Evolutionary conservation across 2,888 invertebrate genomes (phyloP).

Genomic region (Phengaris alcon): DNA sequence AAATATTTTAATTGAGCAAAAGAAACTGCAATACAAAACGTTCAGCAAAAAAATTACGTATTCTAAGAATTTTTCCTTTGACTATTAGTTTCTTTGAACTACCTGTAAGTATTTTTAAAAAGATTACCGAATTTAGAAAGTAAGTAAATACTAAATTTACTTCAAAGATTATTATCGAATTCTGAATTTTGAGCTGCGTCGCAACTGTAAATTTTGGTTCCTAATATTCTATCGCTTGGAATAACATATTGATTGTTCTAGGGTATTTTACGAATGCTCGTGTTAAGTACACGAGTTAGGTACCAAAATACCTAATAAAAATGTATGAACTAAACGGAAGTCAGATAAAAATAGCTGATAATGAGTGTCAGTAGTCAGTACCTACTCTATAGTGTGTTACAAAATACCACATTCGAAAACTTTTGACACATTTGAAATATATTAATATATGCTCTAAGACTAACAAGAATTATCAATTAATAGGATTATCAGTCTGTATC

Average conservation of each 20-base stretch:
- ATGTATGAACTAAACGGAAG: background rate
- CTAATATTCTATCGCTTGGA: background rate
- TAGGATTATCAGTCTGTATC: too few species aligned
- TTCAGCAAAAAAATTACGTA: background rate
- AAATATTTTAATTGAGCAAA: slow-evolving; percentile 24
- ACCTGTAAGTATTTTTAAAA: background rate
- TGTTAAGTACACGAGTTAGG: too few species aligned
- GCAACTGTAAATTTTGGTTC: background rate
- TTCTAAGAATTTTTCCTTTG: background rate
- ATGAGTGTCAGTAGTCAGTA: background rate
- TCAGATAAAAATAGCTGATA: slow-evolving; percentile 22
- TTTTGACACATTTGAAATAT: background rate
- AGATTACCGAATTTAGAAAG: background rate
- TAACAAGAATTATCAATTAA: too few species aligned
- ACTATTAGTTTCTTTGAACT: background rate
- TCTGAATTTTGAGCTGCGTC: too few species aligned
- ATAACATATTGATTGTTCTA: background rate
- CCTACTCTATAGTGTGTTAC: background rate
- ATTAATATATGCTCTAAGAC: background rate
- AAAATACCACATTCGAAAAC: background rate
- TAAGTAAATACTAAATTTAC: background rate
- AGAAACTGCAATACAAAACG: slow-evolving; percentile 3
- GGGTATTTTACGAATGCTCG: background rate
- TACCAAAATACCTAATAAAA: background rate
- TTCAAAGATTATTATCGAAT: too few species aligned